Evolutionary conservation across 2,888 invertebrate species (phyloP).

Genomic region (Rapana venosa): DNA sequence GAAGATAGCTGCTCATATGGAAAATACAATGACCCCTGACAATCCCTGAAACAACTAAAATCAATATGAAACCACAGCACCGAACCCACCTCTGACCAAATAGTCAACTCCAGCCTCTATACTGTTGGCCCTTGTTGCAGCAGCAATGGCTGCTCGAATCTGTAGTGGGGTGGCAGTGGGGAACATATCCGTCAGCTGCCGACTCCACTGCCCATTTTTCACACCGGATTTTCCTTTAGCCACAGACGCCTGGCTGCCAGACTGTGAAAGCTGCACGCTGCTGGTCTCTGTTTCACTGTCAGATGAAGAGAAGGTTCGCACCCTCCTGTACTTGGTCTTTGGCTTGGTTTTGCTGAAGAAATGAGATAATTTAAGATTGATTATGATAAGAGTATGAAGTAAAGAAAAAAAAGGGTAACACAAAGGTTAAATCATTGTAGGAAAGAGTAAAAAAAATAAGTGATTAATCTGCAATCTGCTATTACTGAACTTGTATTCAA

Average conservation of each 20-base stretch:
- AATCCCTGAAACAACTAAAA: too few species aligned
- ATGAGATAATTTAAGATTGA: neutral
- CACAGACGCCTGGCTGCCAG: neutral
- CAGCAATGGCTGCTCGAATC: slow-evolving; percentile 27
- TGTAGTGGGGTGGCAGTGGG: slow-evolving; percentile 32
- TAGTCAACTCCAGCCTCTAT: slow-evolving; percentile 39
- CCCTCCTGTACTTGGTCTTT: slow-evolving; percentile 16
- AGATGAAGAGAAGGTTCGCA: neutral
- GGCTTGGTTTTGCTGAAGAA: slow-evolving; percentile 1
- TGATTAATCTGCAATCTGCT: neutral
- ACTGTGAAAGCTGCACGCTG: neutral
- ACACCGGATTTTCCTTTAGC: neutral
- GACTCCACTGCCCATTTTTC: slow-evolving; percentile 11
- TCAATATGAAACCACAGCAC: too few species aligned
- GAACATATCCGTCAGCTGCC: slow-evolving; percentile 20
- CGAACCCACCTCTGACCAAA: slow-evolving; percentile 23
- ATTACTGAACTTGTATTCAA: neutral
- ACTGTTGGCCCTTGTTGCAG: neutral
- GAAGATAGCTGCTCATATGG: too few species aligned
- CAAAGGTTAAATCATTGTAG: neutral
- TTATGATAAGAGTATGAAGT: neutral
- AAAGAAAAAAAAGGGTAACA: neutral
- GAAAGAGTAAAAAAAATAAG: neutral
- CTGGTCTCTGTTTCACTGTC: slow-evolving; percentile 9
- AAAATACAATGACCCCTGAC: too few species aligned